A percentile compares a stretch with the other conserved stretches of the same genome.
phyloP scores from a whole-genome alignment of 2,113 vertebrate genomes.

The Octodon degus region DNA sequence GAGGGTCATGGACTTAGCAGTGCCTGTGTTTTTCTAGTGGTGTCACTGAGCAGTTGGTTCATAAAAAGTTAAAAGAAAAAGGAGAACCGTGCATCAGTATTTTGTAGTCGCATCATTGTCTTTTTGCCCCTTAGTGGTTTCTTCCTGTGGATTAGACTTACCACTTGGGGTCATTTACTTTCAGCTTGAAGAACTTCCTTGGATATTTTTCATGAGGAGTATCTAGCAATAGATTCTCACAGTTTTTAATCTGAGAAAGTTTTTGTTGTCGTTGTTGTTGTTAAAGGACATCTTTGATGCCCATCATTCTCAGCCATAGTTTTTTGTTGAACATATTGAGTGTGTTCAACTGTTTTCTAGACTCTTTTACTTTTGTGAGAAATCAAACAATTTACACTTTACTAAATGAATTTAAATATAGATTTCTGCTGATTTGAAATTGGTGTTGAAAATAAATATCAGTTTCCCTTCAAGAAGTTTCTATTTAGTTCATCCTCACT shows the following conservation, averaged over 20 bases:
- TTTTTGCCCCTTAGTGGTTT: neutral
- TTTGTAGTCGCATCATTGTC: neutral
- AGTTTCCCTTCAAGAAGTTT: neutral
- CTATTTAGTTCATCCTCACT: neutral
- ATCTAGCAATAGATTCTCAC: neutral
- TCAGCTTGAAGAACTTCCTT: neutral
- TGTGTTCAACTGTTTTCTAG: neutral
- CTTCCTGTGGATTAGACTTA: neutral
- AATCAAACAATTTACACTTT: neutral
- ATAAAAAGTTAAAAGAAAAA: neutral
- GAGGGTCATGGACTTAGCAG: neutral
- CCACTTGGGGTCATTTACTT: neutral
- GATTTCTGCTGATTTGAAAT: neutral
- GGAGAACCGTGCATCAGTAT: neutral
- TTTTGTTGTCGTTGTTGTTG: neutral
- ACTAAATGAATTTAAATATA: neutral
- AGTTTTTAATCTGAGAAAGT: neutral
- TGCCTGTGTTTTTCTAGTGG: neutral
- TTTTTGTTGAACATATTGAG: neutral
- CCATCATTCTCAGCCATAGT: neutral
- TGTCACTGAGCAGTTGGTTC: neutral
- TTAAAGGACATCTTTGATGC: neutral
- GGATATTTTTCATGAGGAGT: neutral
- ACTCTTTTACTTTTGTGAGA: neutral
- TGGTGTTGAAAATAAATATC: slow-evolving; percentile 14